Evolutionary conservation across 2,888 invertebrate species (phyloP).

Genomic region (Drosophila pseudotakahashii): DNA sequence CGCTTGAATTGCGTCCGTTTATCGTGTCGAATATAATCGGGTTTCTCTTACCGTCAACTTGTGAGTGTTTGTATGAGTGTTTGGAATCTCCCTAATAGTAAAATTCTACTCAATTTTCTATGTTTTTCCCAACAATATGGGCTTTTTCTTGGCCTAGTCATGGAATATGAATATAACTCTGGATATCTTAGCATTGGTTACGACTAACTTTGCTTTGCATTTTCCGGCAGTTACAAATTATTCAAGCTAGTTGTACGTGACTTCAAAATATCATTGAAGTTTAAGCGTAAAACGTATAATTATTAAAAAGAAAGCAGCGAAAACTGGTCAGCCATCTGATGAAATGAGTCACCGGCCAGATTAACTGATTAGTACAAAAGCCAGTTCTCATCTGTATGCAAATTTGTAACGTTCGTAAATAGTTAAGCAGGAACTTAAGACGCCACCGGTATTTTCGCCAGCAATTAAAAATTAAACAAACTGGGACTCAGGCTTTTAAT

Average conservation of each 20-base stretch:
- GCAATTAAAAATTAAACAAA: background rate
- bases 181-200: background rate
- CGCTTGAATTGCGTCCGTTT: background rate
- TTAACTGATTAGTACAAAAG: slow-evolving; percentile 8
- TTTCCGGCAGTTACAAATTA: background rate
- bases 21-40: no score
- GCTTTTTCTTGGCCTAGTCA: background rate
- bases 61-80: no score
- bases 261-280: slow-evolving; percentile 10
- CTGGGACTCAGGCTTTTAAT: background rate
- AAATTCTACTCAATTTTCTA: background rate
- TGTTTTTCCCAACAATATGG: background rate
- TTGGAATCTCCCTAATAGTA: no score
- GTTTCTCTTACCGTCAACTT: no score
- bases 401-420: background rate
- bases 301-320: slow-evolving; percentile 23
- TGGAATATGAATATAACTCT: background rate
- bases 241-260: slow-evolving; percentile 5
- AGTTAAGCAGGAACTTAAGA: slow-evolving; percentile 5
- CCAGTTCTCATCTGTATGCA: background rate
- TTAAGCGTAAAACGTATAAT: background rate
- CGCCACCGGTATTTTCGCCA: background rate
- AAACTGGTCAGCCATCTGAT: slow-evolving; percentile 5
- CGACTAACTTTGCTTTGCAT: background rate
- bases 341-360: slow-evolving; percentile 9